phyloP scores from a whole-genome alignment of 2,797 vertebrate genomes.

The Danio tinwini region DNA sequence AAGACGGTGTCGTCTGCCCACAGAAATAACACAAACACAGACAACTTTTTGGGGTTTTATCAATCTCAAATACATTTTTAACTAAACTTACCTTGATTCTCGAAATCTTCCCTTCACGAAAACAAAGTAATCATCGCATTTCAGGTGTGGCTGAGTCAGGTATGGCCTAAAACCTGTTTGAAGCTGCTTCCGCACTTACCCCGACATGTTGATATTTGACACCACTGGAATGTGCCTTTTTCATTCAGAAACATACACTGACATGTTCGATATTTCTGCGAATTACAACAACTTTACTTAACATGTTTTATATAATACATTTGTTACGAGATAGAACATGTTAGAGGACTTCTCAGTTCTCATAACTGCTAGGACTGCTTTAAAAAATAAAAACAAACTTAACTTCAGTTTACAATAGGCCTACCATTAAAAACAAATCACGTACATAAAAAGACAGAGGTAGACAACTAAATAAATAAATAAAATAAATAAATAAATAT shows the following conservation, averaged over 20 bases:
- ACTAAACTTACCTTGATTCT: conserved; percentile 25
- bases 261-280: no score
- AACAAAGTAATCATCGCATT: background rate
- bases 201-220: conserved; percentile 31
- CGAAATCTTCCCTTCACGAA: background rate
- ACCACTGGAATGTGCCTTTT: conserved; percentile 19
- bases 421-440: no score
- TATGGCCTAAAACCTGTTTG: background rate
- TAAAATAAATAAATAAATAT: no score
- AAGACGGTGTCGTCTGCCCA: background rate
- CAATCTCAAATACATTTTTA: background rate
- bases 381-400: no score
- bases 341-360: no score
- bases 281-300: no score
- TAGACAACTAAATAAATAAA: no score
- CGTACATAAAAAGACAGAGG: no score
- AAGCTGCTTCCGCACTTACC: conserved; percentile 38
- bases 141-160: background rate
- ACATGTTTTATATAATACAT: no score
- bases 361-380: no score
- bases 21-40: background rate
- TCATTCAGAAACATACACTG: background rate
- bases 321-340: no score
- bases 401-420: no score
- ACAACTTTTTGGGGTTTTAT: background rate